These are phyloP conservation scores for Aegypius monachus DNA, from an alignment of 2,113 vertebrate species.

Conservation along the genomic window DNA sequence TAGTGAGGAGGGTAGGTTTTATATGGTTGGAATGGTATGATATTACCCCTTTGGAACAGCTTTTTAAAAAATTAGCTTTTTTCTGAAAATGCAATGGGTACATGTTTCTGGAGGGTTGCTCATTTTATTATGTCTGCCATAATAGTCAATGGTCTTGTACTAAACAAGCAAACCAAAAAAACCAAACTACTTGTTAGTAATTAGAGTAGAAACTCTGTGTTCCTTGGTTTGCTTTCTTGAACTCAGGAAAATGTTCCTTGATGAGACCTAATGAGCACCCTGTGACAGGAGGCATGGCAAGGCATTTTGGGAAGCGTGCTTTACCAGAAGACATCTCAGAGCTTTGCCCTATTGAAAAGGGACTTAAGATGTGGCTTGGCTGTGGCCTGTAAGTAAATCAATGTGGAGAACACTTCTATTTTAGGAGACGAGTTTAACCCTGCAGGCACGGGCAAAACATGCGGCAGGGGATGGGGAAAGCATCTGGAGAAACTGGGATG, in stretches of 20 bases:
- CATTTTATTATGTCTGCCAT: fast-evolving
- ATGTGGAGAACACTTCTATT: background rate
- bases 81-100: background rate
- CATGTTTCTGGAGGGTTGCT: background rate
- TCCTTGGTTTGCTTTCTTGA: background rate
- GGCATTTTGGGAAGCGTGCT: background rate
- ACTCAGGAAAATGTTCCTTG: background rate
- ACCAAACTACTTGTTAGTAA: background rate
- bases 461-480: background rate
- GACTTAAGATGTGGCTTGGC: too few relatives aligned
- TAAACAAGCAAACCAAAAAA: background rate
- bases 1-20: background rate
- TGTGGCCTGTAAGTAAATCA: background rate
- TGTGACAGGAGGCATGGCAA: background rate
- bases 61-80: background rate
- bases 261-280: fast-evolving
- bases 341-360: background rate
- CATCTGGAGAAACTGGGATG: background rate
- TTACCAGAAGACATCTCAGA: background rate
- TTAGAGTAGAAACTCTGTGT: background rate
- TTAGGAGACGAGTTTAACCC: background rate
- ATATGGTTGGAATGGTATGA: background rate
- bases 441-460: background rate
- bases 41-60: background rate
- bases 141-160: background rate